phyloP scores from a whole-genome alignment of 2,888 invertebrate species.

The Andrena fulva region DNA sequence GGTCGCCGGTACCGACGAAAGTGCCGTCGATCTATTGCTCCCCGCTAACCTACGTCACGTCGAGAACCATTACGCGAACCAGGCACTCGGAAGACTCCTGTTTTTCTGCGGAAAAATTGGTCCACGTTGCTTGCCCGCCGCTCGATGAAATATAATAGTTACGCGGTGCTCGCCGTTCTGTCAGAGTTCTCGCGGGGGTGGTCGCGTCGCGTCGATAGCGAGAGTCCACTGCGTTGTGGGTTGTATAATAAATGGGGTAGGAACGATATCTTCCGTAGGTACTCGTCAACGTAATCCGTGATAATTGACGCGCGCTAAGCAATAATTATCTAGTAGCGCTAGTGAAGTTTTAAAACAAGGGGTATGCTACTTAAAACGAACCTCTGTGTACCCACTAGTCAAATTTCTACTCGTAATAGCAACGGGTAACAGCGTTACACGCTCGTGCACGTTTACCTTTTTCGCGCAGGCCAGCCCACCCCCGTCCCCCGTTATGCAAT shows the following conservation, averaged over 20 bases:
- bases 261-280: too few species aligned
- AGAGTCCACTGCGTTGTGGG: neutral
- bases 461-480: neutral
- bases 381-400: too few species aligned
- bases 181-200: too few species aligned
- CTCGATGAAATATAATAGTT: too few species aligned
- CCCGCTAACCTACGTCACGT: constrained; percentile 40
- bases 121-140: neutral
- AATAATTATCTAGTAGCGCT: too few species aligned
- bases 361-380: too few species aligned
- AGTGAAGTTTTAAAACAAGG: too few species aligned
- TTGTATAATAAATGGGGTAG: neutral
- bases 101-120: constrained; percentile 21
- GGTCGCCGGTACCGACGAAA: constrained; percentile 58
- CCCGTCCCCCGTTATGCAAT: neutral
- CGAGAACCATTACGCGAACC: constrained; percentile 45
- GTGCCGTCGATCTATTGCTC: constrained; percentile 63
- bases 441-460: neutral
- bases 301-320: too few species aligned
- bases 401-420: too few species aligned
- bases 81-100: constrained; percentile 26
- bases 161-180: too few species aligned
- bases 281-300: too few species aligned
- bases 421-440: too few species aligned
- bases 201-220: neutral